Evolutionary conservation across 2,113 vertebrate genomes (phyloP).

Genomic region (Pelusios castaneus): DNA sequence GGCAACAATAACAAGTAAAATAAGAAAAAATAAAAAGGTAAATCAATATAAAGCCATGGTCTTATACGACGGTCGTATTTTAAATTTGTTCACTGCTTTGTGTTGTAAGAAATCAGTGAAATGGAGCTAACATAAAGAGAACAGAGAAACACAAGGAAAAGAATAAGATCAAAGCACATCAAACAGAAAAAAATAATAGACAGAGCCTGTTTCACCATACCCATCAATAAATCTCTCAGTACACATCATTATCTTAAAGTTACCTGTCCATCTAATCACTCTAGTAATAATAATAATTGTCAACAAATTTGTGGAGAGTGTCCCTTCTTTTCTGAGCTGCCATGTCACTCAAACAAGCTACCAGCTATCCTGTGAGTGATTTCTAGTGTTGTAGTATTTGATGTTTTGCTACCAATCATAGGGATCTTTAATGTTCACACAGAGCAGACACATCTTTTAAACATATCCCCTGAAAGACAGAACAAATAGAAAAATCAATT

Average conservation of each 20-base stretch:
- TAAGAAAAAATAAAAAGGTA: rapidly evolving
- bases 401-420: neutral
- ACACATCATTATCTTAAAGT: neutral
- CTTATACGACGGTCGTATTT: neutral
- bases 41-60: neutral
- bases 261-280: neutral
- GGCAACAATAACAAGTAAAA: neutral
- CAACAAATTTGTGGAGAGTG: neutral
- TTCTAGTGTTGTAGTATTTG: neutral
- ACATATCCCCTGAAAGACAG: neutral
- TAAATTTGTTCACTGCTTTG: neutral
- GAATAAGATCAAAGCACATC: neutral
- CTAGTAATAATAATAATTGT: neutral
- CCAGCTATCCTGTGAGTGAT: neutral
- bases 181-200: neutral
- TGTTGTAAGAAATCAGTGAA: neutral
- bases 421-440: neutral
- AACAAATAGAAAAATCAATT: neutral
- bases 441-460: neutral
- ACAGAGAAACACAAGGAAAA: neutral
- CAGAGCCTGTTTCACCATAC: neutral
- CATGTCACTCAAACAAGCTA: neutral
- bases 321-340: neutral
- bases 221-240: neutral
- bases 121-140: neutral